Percentiles rank a stretch among this genome's conserved stretches.
phyloP scores from a whole-genome alignment of 2,113 vertebrate genomes.

The Sigmodon hispidus region DNA sequence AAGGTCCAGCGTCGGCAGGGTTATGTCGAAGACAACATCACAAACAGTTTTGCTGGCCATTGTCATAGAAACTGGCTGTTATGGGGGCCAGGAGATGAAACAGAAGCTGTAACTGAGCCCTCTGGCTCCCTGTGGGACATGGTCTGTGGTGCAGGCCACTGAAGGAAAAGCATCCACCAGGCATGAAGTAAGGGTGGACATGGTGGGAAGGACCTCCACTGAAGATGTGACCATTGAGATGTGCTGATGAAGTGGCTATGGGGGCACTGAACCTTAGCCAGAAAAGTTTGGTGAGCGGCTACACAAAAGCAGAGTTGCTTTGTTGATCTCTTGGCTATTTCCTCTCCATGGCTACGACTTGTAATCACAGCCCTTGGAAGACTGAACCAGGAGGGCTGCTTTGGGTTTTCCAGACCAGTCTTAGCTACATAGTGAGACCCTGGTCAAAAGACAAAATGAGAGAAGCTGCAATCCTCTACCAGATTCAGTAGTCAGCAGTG shows the following conservation, averaged over 20 bases:
- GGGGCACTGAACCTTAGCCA: background rate
- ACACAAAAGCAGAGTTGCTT: background rate
- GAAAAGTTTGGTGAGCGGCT: background rate
- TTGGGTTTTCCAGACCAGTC: background rate
- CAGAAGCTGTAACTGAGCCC: background rate
- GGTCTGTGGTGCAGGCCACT: background rate
- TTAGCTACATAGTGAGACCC: background rate
- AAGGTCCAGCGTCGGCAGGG: background rate
- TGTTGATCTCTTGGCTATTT: background rate
- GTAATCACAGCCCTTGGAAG: background rate
- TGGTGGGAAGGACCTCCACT: background rate
- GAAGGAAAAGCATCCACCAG: no score
- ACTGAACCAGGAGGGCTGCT: background rate
- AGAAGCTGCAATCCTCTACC: background rate
- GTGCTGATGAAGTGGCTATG: background rate
- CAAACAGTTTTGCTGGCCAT: background rate
- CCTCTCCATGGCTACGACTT: background rate
- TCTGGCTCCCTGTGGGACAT: background rate
- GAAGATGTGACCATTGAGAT: background rate
- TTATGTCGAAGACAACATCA: background rate
- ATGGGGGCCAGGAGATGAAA: no score
- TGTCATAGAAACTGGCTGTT: background rate
- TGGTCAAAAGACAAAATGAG: background rate
- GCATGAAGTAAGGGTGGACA: no score
- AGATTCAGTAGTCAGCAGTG: background rate